Conservation (phyloP, 2,113 vertebrate genomes). For the Alethe castanea region DNA sequence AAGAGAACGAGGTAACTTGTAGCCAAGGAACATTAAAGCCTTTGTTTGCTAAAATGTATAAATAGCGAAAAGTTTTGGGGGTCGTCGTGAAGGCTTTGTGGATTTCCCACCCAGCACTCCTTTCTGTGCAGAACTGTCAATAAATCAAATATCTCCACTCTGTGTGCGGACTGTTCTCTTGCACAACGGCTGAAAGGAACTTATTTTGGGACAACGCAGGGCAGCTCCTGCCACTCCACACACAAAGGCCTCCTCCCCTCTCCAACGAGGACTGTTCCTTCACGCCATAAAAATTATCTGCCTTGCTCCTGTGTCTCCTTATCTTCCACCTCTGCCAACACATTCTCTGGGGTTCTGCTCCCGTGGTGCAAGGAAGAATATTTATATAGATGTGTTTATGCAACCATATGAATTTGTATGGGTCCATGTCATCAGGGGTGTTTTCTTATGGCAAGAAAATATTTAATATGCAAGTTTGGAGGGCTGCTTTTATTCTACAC, state of each 20-base stretch:
- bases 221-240: background rate
- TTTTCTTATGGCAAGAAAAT: background rate
- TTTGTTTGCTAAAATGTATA: background rate
- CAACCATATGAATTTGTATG: background rate
- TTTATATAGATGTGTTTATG: background rate
- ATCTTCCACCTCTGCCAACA: accelerated
- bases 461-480: too few species aligned
- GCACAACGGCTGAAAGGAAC: background rate
- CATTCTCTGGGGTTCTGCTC: background rate
- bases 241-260: background rate
- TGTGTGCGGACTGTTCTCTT: background rate
- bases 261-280: background rate
- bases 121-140: background rate
- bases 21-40: too few species aligned
- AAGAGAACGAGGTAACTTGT: background rate
- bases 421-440: accelerated
- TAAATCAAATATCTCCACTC: background rate
- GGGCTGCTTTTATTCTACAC: background rate
- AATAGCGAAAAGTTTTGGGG: background rate
- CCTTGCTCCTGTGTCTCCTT: background rate
- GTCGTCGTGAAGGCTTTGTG: background rate
- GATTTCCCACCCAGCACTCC: accelerated
- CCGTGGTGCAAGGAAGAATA: accelerated
- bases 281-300: accelerated
- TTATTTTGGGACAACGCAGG: background rate